Base-by-base conservation (phyloP, 1,140 invertebrate species). In the Zaprionus kolodkinae region DNA sequence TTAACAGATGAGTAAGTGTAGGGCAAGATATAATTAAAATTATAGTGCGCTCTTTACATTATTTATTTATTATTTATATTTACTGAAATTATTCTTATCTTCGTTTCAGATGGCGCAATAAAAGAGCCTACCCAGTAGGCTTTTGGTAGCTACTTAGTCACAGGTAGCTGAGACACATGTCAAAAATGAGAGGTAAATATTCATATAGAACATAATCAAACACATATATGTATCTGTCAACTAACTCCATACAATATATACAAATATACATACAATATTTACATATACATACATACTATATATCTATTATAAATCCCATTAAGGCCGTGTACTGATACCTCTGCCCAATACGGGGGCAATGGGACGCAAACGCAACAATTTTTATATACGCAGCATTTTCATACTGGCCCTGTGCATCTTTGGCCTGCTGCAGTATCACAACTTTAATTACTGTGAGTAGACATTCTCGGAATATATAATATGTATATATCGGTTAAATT, bases 401-500 rank as follows among this genome's bases (percentile, higher is more conserved):
- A 92, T 95, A 65, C 90, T 95, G 71, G 95, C 96, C 75, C 91
- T 96, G 40, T 93, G 95, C 57, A 94, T 95, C 72, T 96, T 96
- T 85, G 93, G 96, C 25, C 95, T 95, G 93, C 93, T 96, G 71
- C 95, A 96, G 79, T 91, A 96, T 48, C 94, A 96, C 83, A 95
- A 96, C 76, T 94, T 95, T 80, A 95, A 94, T 82, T 94, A 95
- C 64, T 84, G 93, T 77, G 80, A 91, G 91, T 79, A 38, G n/a
- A n/a, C n/a, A 5, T 11, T 3, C 6, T 0, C 9, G 17, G 3
- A 9, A 25, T 25, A 15, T 11, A 48, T 5, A 11, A 11, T 1
- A 48, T 50, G 21, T 12, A 12, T 21, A n/a, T n/a, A n/a, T n/a
- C n/a, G n/a, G n/a, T n/a, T n/a, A n/a, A n/a, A n/a, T 25, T 25